Evolutionary conservation across 2,888 invertebrate species (phyloP).

Genomic region (Melipona beecheii): DNA sequence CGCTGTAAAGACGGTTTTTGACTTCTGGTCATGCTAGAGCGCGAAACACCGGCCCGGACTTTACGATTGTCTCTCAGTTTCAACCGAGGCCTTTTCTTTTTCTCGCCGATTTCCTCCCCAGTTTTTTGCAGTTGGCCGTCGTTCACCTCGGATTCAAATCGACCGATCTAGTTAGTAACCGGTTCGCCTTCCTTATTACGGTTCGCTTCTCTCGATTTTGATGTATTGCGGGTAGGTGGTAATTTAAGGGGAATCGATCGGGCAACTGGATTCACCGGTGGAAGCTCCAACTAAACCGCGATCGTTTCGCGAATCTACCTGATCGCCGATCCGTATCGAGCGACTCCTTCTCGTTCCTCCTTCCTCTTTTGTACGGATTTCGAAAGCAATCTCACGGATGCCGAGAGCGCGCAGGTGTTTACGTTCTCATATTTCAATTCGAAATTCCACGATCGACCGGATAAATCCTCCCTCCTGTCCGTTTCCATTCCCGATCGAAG

Average conservation of each 20-base stretch:
- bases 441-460: conserved; percentile 30
- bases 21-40: conserved; percentile 47
- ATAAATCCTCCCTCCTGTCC: conserved; percentile 36
- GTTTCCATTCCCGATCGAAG: conserved; percentile 28
- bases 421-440: conserved; percentile 60
- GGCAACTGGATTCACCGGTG: conserved; percentile 11
- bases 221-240: conserved; percentile 61
- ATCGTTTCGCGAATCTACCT: conserved; percentile 67
- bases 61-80: conserved; percentile 35
- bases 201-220: conserved; percentile 58
- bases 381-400: conserved; percentile 53
- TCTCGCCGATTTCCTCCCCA: conserved; percentile 19
- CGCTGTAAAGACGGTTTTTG: conserved; percentile 32
- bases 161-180: conserved; percentile 66
- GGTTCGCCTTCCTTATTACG: conserved; percentile 46
- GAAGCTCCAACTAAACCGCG: conserved; percentile 57
- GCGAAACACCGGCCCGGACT: conserved; percentile 23
- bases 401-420: conserved; percentile 42
- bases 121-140: conserved; percentile 41
- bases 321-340: conserved; percentile 70
- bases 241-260: conserved; percentile 68
- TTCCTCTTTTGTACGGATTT: conserved; percentile 41
- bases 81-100: conserved; percentile 8
- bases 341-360: conserved; percentile 31
- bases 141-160: conserved; percentile 39